These are phyloP conservation scores for Athetis lepigone DNA, from an alignment of 2,888 invertebrate genomes.

Conservation along the genomic window DNA sequence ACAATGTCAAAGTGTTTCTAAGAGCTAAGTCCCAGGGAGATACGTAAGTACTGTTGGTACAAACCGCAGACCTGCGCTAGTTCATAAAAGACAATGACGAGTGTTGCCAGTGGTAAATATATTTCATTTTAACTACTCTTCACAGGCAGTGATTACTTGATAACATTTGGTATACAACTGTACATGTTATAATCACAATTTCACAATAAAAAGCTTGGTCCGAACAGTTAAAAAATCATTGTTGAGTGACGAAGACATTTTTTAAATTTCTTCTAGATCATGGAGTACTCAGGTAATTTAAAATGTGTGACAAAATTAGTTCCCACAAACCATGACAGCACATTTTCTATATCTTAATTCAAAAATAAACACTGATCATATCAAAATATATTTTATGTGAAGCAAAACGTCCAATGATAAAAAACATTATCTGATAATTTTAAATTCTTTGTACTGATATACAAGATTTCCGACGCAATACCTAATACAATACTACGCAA, in stretches of 20 bases:
- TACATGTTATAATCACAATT: slow-evolving; percentile 61
- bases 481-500: slow-evolving; percentile 75
- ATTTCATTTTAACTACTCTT: slow-evolving; percentile 71
- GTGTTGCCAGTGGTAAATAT: slow-evolving; percentile 48
- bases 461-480: slow-evolving; percentile 81
- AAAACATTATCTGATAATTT: slow-evolving; percentile 70
- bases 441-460: slow-evolving; percentile 89
- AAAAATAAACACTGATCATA: slow-evolving; percentile 81
- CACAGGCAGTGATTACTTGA: slow-evolving; percentile 73
- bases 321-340: slow-evolving; percentile 62
- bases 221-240: slow-evolving; percentile 67
- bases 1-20: slow-evolving; percentile 23
- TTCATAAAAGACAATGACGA: slow-evolving; percentile 18
- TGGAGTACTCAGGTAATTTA: slow-evolving; percentile 40
- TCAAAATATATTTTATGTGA: slow-evolving; percentile 85
- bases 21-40: slow-evolving; percentile 8
- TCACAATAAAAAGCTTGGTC: slow-evolving; percentile 77
- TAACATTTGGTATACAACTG: slow-evolving; percentile 71
- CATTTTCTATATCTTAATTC: slow-evolving; percentile 69
- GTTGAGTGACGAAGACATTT: slow-evolving; percentile 62
- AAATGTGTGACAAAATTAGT: slow-evolving; percentile 63
- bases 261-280: slow-evolving; percentile 61
- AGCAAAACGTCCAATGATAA: slow-evolving; percentile 78
- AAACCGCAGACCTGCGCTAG: slow-evolving; percentile 41
- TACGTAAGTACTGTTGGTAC: slow-evolving; percentile 56